Evolutionary conservation across 2,113 vertebrate genomes (phyloP), one percentile per base, ranked within the genome.

Genomic region (Rhombomys opimus): DNA sequence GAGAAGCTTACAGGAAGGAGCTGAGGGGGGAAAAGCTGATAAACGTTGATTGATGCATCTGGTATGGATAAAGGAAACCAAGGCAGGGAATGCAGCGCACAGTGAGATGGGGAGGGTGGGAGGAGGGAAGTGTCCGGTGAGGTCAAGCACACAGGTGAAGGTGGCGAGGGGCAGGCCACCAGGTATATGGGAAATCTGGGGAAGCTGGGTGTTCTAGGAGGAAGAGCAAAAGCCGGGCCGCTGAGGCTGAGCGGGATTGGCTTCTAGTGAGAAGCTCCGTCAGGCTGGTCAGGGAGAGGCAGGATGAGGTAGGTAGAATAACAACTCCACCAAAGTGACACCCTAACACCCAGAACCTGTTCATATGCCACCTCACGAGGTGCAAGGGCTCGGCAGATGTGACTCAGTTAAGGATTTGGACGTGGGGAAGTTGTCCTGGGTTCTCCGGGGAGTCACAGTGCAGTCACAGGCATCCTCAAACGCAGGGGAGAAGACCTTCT

Each of bases 401-500:
- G 84, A 90, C n/a, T 85, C 75, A 59, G 50, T n/a, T 23, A 92
- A 59, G 85, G 70, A 38, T 32, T 22, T 27, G 52, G 65, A 38
- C 57, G 50, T 17, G 23, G 30, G 38, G 46, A 87, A 35, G 59
- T 17, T 80, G 41, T 15, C 13, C 18, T 85, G 50, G 75, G 52
- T 65, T 61, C 52, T 63, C 27, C 52, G 35, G 41, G 57, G 46
- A 41, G 23, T 46, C 46, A 68, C 38, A 50, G 57, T 14, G 41
- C 7, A 46, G 25, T 68, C 12, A 32, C 2, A 22, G 3, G 52
- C 52, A 5, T 72, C 59, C 86, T 94, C 65, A 93, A 67, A 77
- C 77, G 75, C n/a, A 63, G 52, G 93, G 86, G 20, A 18, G 52
- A 95, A 89, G 20, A 18, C 35, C 38, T n/a, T n/a, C 41, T 88